Base-by-base conservation (phyloP, 53 echinoderm and acorn worm genomes). In the Pentamera pediparva region DNA sequence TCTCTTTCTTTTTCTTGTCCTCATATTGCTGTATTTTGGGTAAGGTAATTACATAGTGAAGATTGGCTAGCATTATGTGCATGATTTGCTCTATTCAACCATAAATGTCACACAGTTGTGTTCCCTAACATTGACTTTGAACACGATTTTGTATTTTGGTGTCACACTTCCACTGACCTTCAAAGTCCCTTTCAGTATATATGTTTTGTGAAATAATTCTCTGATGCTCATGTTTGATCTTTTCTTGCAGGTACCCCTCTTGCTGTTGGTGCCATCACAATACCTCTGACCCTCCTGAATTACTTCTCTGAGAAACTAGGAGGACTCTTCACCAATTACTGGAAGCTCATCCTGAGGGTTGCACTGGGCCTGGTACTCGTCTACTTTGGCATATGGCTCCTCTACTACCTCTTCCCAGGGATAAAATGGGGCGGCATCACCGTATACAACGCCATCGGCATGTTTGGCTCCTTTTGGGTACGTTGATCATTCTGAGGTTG, bases 381-480 rank as follows among this genome's bases (percentile, higher is more conserved):
- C 38, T 87, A 81, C 58, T 27, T 90, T 55, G 82, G 74, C 1
- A 79, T 79, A 20, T 85, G 91, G 78, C 84, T 91, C 54, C 61
- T 94, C 29, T 91, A 94, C 75, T 84, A 87, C 54, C 78, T 94
- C 61, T 82, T 82, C 47, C 82, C 82, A 37, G 82, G 76, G 15
- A 75, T 82, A 9, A 76, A 82, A 76, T 57, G 65, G 56, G 38
- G 76, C 40, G 61, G 61, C 47, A 52, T 74, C 4, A 56, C 76
- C 18, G 72, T 90, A 27, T 87, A 94, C 53, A 78, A 82, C n/a
- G 85, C 80, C 11, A 43, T 91, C 70, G 78, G 75, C 24, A 83
- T 81, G 61, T 94, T 94, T 79, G 91, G 83, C 60, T 75, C 90
- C 21, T 36, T 91, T 6, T 94, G 95, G 95, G 95, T 94, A 82